Conservation (phyloP, 2,113 vertebrate genomes). For the Connochaetes taurinus region DNA sequence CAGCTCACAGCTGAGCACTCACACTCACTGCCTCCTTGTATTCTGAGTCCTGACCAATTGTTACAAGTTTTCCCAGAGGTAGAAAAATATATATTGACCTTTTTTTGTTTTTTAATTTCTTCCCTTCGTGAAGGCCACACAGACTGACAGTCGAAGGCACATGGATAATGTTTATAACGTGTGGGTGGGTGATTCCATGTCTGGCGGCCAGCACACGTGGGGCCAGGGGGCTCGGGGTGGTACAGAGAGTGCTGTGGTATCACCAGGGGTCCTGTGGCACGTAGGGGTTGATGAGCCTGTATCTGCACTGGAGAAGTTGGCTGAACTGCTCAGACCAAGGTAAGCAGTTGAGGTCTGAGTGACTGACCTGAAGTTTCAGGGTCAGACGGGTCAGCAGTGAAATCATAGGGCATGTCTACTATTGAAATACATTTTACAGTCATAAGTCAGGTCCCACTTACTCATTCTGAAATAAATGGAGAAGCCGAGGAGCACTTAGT, state of each 20-base stretch:
- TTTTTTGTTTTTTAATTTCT: background rate
- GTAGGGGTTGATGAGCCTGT: background rate
- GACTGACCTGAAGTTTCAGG: background rate
- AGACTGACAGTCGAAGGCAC: background rate
- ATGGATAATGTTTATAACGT: no score
- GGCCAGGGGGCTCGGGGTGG: background rate
- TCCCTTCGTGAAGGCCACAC: background rate
- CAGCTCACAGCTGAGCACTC: background rate
- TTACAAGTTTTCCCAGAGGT: background rate
- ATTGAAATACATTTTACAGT: background rate
- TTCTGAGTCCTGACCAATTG: background rate
- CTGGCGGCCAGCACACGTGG: rapidly evolving
- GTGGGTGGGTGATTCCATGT: background rate
- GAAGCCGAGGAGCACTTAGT: background rate
- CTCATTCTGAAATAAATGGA: background rate
- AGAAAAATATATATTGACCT: background rate
- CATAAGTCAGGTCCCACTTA: background rate
- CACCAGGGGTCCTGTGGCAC: no score
- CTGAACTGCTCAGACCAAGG: background rate
- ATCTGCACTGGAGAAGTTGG: background rate
- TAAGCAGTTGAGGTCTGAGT: background rate
- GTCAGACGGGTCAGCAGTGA: background rate
- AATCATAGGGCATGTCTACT: background rate
- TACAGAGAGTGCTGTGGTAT: background rate
- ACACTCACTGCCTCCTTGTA: background rate